Base-by-base conservation (phyloP, 2,797 vertebrate genomes). In the Mormyrops boulengeri region DNA sequence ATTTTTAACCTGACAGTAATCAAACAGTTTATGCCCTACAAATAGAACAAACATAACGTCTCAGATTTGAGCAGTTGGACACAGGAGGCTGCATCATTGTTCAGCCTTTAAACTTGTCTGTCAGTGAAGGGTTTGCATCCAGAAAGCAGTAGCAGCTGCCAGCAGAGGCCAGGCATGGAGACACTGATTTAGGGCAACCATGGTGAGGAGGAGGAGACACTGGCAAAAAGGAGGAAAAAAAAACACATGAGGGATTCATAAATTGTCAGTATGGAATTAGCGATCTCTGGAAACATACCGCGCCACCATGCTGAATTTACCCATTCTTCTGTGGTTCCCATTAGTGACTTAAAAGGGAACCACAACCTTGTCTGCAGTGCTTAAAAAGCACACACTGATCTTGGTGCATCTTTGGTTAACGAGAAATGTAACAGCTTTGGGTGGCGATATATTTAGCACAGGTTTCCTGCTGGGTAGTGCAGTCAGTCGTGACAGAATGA, bases 401-500 rank as follows among this genome's bases (percentile, higher is more conserved):
- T 82, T 47, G 14, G 41, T 82, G 77, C 77, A 82, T 82, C 77
- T 44, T 82, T 9, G 19, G 77, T 47, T 44, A 82, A 82, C 41
- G 14, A 82, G 19, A 47, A 82, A 47, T 82, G 19, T 82, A 82
- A 82, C 77, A 82, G 38, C 77, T 82, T 82, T 82, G 77, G 41
- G 41, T 82, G 77, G 77, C 19, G 77, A 47, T 82, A 82, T 82
- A 82, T 82, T 82, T 82, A 47, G 77, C 19, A 4, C 77, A 82
- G 41, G 38, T n/a, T 47, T 47, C 77, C 77, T 82, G 77, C 77
- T 47, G 77, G 77, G 38, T 44, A 22, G 77, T n/a, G 41, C 77
- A 82, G 44, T 82, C 77, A 82, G 77, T 47, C 77, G 77, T 82
- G 77, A 82, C 77, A 82, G 77, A 82, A 44, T 82, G 41, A 47